Evolutionary conservation across 2,797 vertebrate genomes (phyloP).

Genomic region (Furcifer pardalis): DNA sequence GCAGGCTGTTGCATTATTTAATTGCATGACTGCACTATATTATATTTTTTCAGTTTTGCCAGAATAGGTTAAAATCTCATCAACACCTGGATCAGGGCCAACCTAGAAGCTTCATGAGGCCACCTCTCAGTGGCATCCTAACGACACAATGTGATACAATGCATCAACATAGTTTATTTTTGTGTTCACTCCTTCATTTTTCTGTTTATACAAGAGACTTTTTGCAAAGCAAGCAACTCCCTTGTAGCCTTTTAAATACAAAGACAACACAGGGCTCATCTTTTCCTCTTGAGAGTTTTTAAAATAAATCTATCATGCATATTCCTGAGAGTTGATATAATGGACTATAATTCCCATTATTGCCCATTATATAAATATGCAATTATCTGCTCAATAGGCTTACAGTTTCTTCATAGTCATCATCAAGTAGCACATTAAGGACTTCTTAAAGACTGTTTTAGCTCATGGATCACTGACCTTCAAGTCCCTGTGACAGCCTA

Average conservation of each 20-base stretch:
- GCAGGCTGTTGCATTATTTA: neutral
- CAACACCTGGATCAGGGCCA: neutral
- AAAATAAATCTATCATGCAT: constrained; percentile 8
- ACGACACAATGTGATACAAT: neutral
- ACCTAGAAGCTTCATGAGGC: neutral
- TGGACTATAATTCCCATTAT: constrained; percentile 39
- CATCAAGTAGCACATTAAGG: constrained; percentile 33
- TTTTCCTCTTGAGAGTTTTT: constrained; percentile 26
- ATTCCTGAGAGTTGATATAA: constrained; percentile 40
- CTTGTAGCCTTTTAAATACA: neutral
- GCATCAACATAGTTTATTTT: neutral
- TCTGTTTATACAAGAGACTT: neutral
- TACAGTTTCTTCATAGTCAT: constrained; percentile 42
- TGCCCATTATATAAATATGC: constrained; percentile 36
- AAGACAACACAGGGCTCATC: neutral
- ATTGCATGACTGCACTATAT: neutral
- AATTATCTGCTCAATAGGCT: constrained; percentile 42
- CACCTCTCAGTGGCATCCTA: neutral
- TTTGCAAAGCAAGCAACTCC: neutral
- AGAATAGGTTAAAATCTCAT: neutral
- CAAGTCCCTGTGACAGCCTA: constrained; percentile 35
- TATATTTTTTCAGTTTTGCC: no score
- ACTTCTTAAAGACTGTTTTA: constrained; percentile 41
- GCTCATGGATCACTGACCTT: constrained; percentile 49
- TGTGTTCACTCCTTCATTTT: neutral